Conservation (phyloP, 1,140 invertebrate species). For the Agrilus planipennis region DNA sequence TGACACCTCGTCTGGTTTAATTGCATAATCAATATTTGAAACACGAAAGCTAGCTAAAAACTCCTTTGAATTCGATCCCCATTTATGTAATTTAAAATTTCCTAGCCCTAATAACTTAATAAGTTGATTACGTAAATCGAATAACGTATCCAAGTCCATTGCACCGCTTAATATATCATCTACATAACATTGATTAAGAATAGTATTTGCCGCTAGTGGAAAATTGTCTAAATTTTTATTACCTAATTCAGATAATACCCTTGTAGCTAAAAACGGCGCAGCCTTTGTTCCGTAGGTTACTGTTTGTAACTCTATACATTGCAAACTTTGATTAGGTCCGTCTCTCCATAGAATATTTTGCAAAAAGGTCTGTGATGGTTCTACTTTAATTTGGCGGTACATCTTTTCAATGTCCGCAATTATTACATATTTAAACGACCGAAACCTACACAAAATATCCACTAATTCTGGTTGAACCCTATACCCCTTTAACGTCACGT, state of each 20-base stretch:
- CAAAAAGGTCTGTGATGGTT: conserved; percentile 25
- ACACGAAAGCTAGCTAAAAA: not conserved
- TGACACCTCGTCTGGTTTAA: too few species aligned
- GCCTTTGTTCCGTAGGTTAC: conserved; percentile 20
- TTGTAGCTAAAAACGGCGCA: conserved; percentile 30
- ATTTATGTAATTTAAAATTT: conserved; percentile 15
- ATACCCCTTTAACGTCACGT: too few species aligned
- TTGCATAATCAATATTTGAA: too few species aligned
- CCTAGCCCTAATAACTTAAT: conserved; percentile 4
- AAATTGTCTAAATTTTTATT: conserved; percentile 13
- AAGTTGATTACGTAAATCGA: conserved; percentile 3
- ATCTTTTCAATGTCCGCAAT: conserved; percentile 32
- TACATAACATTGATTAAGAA: conserved; percentile 34
- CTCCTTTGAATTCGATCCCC: conserved; percentile 12
- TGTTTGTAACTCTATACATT: conserved; percentile 25
- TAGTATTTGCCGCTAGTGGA: conserved; percentile 19
- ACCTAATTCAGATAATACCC: conserved; percentile 26
- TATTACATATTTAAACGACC: conserved; percentile 24
- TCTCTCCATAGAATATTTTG: conserved; percentile 35
- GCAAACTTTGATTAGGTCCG: conserved; percentile 13
- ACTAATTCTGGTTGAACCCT: conserved; percentile 32
- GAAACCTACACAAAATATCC: conserved; percentile 29
- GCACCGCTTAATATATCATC: conserved; percentile 35
- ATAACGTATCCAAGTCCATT: conserved; percentile 6
- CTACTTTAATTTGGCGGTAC: conserved; percentile 32